Evolutionary conservation across 2,797 vertebrate species (phyloP).

Genomic region (Petrocephalus sullivani): DNA sequence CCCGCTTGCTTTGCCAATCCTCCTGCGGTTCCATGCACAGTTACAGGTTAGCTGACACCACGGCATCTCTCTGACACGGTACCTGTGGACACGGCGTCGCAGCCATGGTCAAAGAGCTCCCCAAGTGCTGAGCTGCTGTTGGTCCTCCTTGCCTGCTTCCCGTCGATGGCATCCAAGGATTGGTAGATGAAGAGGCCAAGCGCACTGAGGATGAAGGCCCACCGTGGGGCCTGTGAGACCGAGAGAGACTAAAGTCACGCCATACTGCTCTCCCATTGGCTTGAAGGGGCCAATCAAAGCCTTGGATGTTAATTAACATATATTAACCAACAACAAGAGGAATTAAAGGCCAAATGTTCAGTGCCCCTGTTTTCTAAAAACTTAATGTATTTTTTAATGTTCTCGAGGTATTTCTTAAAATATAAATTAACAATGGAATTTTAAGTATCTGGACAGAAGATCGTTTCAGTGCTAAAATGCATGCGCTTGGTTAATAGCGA

Average conservation of each 20-base stretch:
- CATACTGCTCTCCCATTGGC: background rate
- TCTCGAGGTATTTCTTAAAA: background rate
- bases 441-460: background rate
- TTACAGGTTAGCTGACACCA: background rate
- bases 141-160: conserved; percentile 94
- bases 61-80: conserved; percentile 20
- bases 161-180: conserved; percentile 94
- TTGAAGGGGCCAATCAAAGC: background rate
- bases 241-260: background rate
- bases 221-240: conserved; percentile 73
- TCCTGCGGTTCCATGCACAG: background rate
- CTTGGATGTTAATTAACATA: background rate
- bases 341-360: background rate
- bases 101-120: conserved; percentile 96
- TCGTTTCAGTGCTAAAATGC: background rate
- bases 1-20: background rate
- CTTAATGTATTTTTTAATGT: background rate
- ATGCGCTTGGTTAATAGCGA: background rate
- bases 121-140: conserved; percentile 90
- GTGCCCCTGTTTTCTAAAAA: background rate
- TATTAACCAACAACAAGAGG: background rate
- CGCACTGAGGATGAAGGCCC: conserved; percentile 79
- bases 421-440: background rate
- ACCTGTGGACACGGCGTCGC: conserved; percentile 96
- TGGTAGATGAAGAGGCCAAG: conserved; percentile 93